Evolutionary conservation across 2,888 invertebrate species (phyloP).

Genomic region (Furcula furcula): DNA sequence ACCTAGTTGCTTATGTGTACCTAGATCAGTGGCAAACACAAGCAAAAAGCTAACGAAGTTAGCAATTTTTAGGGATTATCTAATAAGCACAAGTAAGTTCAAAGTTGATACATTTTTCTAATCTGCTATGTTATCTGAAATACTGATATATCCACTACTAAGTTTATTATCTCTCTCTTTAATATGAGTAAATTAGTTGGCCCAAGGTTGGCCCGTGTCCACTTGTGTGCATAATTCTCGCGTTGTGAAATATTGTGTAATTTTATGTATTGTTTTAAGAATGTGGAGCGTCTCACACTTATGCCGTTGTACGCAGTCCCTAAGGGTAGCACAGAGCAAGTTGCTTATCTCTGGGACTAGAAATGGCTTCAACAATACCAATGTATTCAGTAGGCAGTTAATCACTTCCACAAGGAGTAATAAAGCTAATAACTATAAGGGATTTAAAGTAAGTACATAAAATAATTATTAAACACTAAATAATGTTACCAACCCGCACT

Average conservation of each 20-base stretch:
- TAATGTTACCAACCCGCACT: too few relatives aligned
- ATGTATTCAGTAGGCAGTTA: slow-evolving; percentile 45
- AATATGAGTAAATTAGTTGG: background rate
- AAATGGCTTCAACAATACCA: slow-evolving; percentile 36
- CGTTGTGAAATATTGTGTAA: background rate
- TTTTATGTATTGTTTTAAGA: slow-evolving; percentile 23
- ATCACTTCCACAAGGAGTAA: slow-evolving; percentile 40
- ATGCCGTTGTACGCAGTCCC: slow-evolving; percentile 52
- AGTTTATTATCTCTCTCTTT: too few relatives aligned
- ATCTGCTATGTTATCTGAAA: too few relatives aligned
- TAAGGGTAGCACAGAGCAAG: slow-evolving; percentile 40
- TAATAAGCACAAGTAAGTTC: background rate
- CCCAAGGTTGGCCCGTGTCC: too few relatives aligned
- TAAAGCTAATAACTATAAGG: slow-evolving; percentile 34
- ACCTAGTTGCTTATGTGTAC: too few relatives aligned
- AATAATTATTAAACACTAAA: too few relatives aligned
- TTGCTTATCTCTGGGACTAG: slow-evolving; percentile 41
- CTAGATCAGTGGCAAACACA: too few relatives aligned
- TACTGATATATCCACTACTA: too few relatives aligned
- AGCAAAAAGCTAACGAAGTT: too few relatives aligned
- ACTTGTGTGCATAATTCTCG: too few relatives aligned
- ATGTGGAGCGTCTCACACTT: slow-evolving; percentile 61
- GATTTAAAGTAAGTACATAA: slow-evolving; percentile 43
- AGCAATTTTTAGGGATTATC: too few relatives aligned
- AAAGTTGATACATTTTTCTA: background rate